Evolutionary conservation across 2,888 invertebrate species (phyloP), one percentile per base, ranked within the genome.

Genomic region (Xestia rhomboidea): DNA sequence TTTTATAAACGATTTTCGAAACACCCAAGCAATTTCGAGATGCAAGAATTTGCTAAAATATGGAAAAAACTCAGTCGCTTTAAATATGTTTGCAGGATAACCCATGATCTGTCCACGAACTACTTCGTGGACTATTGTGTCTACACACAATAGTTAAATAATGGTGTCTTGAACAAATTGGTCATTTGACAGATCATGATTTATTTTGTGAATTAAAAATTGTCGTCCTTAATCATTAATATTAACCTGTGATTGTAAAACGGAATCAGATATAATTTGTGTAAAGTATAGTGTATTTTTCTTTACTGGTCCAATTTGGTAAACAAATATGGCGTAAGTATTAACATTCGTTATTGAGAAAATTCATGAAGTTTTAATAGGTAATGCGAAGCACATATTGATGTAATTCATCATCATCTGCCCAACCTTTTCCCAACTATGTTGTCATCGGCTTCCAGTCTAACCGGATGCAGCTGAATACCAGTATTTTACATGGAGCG

Each of bases 171-270:
- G n/a, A n/a, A n/a, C n/a, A n/a, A n/a, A n/a, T n/a, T n/a, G n/a
- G n/a, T n/a, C n/a, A n/a, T n/a, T n/a, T n/a, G n/a, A n/a, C n/a
- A n/a, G n/a, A n/a, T n/a, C n/a, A n/a, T n/a, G n/a, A n/a, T n/a
- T n/a, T n/a, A 38, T 57, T 13, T 64, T 54, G 44, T 68, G 71
- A 62, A 69, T 70, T 62, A 44, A 6, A 71, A 72, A 82, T 18
- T 68, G 34, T 74, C 27, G 38, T 72, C 21, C 77, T 85, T 68
- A 85, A 67, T 76, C 6, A 41, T 85, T 77, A 88, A 91, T 90
- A 91, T 90, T 92, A 91, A 90, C 82, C 90, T 92, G 91, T 92
- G 92, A 92, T 91, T 88, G 84, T 82, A 87, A 88, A 88, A 51
- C n/a, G 44, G 64, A 76, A 72, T 69, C 76, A 30, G 49, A 81